These are phyloP conservation scores for Gasterosteus aculeatus DNA, from an alignment of 2,113 vertebrate species.

Conservation along the genomic window DNA sequence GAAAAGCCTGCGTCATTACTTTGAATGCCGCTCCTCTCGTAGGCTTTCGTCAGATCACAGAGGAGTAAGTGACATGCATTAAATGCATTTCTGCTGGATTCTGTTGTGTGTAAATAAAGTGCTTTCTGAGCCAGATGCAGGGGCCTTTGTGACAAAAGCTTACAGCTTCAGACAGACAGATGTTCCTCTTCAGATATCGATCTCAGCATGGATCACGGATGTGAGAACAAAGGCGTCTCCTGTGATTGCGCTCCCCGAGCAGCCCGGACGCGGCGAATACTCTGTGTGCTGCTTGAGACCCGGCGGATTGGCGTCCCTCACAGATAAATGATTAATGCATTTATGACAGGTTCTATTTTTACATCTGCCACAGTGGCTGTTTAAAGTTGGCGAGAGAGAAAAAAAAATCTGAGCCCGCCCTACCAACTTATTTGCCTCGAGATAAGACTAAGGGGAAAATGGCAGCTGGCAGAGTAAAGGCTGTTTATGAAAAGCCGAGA, in stretches of 20 bases:
- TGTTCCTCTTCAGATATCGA: constrained; percentile 69
- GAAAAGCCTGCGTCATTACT: constrained; percentile 43
- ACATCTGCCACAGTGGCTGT: constrained; percentile 32
- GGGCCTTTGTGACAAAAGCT: constrained; percentile 58
- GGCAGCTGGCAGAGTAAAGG: constrained; percentile 63
- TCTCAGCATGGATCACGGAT: constrained; percentile 63
- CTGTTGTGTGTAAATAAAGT: constrained; percentile 48
- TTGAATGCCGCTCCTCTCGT: constrained; percentile 43
- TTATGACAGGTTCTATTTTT: constrained; percentile 67
- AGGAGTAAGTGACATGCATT: constrained; percentile 48
- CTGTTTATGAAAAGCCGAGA: constrained; percentile 64
- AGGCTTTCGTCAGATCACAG: constrained; percentile 48
- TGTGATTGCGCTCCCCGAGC: constrained; percentile 51
- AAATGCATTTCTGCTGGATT: constrained; percentile 51
- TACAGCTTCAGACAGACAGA: constrained; percentile 65
- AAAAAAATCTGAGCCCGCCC: constrained; percentile 20
- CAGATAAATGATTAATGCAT: constrained; percentile 65
- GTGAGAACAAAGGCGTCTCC: constrained; percentile 63
- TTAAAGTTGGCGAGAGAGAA: constrained; percentile 43
- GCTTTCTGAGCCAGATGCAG: constrained; percentile 50
- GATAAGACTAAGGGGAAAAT: constrained; percentile 48
- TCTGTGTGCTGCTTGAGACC: constrained; percentile 44
- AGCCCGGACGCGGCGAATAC: constrained; percentile 56
- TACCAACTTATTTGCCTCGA: constrained; percentile 55
- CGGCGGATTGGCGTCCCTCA: constrained; percentile 55